These are phyloP conservation scores for Cosmia pyralina DNA, from an alignment of 2,888 invertebrate genomes.

Conservation along the genomic window DNA sequence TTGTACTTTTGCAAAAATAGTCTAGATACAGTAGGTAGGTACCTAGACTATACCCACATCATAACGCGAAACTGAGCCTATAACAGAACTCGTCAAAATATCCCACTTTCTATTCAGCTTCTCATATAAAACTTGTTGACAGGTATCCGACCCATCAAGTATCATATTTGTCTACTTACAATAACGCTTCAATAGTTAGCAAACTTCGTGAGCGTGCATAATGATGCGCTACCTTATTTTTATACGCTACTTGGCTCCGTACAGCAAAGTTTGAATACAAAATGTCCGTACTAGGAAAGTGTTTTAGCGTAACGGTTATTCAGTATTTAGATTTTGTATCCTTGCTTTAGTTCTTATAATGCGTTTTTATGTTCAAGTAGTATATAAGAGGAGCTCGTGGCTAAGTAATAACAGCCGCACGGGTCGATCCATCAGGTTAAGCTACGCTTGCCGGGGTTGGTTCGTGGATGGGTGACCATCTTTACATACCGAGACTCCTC, in stretches of 20 bases:
- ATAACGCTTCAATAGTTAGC: slow-evolving; percentile 54
- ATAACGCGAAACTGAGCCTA: neutral
- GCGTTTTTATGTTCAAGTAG: neutral
- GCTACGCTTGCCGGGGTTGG: no score
- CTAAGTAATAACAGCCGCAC: no score
- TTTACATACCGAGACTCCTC: no score
- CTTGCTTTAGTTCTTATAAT: neutral
- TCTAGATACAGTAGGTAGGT: no score
- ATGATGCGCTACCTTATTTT: slow-evolving; percentile 32
- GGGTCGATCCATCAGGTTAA: no score
- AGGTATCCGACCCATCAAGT: slow-evolving; percentile 47
- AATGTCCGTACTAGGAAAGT: slow-evolving; percentile 9
- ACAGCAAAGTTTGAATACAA: slow-evolving; percentile 39
- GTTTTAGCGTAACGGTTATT: neutral
- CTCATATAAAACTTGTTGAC: slow-evolving; percentile 16
- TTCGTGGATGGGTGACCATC: no score
- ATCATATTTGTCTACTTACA: slow-evolving; percentile 40
- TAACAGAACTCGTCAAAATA: neutral
- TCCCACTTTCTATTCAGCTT: slow-evolving; percentile 2
- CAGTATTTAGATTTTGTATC: slow-evolving; percentile 5
- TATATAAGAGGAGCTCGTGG: no score
- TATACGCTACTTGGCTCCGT: slow-evolving; percentile 18
- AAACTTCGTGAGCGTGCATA: slow-evolving; percentile 57
- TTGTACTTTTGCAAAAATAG: neutral
- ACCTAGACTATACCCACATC: neutral